phyloP scores from a whole-genome alignment of 2,797 vertebrate species.

The Clarias platycephalus region DNA sequence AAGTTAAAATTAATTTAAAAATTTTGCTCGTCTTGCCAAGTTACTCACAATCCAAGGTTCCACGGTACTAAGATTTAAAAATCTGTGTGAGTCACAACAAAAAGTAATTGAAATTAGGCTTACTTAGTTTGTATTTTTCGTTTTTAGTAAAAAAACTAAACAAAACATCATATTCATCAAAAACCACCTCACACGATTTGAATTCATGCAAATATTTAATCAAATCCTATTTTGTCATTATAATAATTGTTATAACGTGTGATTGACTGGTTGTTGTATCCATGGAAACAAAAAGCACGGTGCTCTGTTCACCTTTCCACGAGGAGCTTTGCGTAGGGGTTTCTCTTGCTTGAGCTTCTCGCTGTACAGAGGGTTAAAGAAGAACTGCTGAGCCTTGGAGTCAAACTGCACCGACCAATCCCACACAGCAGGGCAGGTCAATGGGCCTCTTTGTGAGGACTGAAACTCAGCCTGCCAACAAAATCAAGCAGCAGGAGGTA shows the following conservation, averaged over 20 bases:
- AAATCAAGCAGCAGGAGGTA: constrained; percentile 64
- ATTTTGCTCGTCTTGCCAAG: no score
- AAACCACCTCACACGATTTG: neutral
- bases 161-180: no score
- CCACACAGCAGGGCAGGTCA: constrained; percentile 83
- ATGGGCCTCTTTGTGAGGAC: constrained; percentile 72
- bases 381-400: constrained; percentile 77
- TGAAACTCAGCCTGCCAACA: constrained; percentile 78
- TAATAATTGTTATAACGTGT: neutral
- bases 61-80: no score
- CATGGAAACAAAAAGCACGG: neutral
- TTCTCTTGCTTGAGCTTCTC: constrained; percentile 79
- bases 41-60: no score
- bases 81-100: no score
- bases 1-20: no score
- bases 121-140: neutral
- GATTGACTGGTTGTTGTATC: neutral
- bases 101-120: no score
- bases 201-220: neutral
- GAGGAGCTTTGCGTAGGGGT: constrained; percentile 68
- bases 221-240: neutral
- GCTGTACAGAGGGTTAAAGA: constrained; percentile 82
- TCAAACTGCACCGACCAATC: constrained; percentile 89
- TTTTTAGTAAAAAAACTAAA: no score
- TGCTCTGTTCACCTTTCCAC: constrained; percentile 73